Conservation (phyloP, 1,140 invertebrate species). For the Lineus longissimus region DNA sequence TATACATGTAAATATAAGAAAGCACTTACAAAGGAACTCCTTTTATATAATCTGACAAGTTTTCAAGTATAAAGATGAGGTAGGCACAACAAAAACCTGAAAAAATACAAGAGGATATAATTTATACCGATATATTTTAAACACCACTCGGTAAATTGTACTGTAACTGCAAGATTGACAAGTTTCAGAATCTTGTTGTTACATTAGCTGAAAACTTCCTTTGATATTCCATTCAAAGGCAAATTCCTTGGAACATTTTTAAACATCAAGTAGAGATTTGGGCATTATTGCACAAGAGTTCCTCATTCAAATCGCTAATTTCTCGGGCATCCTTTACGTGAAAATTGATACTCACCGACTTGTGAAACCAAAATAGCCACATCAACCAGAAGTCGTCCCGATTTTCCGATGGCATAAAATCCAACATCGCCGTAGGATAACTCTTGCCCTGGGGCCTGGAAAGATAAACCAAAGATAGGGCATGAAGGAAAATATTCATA, state of each 20-base stretch:
- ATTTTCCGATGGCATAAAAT: slow-evolving; percentile 48
- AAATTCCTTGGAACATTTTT: too few relatives aligned
- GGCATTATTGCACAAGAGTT: too few relatives aligned
- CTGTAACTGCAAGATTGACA: too few relatives aligned
- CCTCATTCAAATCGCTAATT: too few relatives aligned
- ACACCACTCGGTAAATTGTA: too few relatives aligned
- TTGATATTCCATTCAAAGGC: too few relatives aligned
- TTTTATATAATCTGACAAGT: slow-evolving; percentile 49
- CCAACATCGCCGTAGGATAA: slow-evolving; percentile 54
- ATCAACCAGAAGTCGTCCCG: slow-evolving; percentile 50
- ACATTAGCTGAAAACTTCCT: too few relatives aligned
- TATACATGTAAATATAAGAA: too few relatives aligned
- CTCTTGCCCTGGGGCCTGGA: slow-evolving; percentile 27
- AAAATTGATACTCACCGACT: slow-evolving; percentile 36
- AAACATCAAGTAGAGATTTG: too few relatives aligned
- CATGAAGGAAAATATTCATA: not conserved
- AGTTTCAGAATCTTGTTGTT: too few relatives aligned
- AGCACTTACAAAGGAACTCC: slow-evolving; percentile 43
- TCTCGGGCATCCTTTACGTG: not conserved
- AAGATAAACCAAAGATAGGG: not conserved
- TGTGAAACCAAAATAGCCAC: slow-evolving; percentile 52
- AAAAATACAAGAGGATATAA: slow-evolving; percentile 22
- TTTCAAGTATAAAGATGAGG: slow-evolving; percentile 67
- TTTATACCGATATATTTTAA: too few relatives aligned
- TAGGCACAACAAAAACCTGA: slow-evolving; percentile 78